Evolutionary conservation across 2,797 vertebrate genomes (phyloP).

Genomic region (Cottoperca gobio): DNA sequence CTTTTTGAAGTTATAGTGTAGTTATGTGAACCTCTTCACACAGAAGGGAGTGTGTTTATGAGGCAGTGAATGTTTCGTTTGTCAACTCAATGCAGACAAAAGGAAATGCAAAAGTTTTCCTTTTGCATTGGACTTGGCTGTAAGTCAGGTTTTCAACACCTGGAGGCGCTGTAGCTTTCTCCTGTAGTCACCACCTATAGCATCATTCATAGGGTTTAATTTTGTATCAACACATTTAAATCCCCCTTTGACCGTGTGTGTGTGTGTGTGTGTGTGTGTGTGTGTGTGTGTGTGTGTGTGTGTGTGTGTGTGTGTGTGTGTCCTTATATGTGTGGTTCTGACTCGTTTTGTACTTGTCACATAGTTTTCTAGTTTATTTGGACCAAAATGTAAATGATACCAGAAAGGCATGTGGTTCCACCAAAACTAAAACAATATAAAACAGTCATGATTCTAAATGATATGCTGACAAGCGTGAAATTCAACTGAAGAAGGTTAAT

Average conservation of each 20-base stretch:
- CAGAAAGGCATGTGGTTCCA: neutral
- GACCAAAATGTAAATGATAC: neutral
- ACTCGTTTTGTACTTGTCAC: neutral
- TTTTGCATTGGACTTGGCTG: no score
- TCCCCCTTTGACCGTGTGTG: neutral
- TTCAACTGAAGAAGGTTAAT: neutral
- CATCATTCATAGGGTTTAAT: neutral
- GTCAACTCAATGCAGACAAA: neutral
- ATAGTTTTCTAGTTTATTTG: neutral
- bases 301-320: no score
- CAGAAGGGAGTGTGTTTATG: neutral
- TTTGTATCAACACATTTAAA: conserved; percentile 15
- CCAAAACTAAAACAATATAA: neutral
- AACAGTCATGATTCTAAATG: neutral
- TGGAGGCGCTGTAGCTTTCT: conserved; percentile 52
- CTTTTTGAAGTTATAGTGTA: neutral
- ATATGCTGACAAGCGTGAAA: conserved; percentile 7
- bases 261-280: no score
- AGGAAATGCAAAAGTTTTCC: no score
- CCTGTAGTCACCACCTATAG: neutral
- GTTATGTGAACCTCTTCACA: neutral
- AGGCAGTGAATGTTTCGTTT: neutral
- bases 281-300: no score
- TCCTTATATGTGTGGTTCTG: neutral
- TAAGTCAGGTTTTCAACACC: conserved; percentile 12